Evolutionary conservation across 2,113 vertebrate species (phyloP), one percentile per base, ranked within the genome.

Genomic region (Rhinichthys klamathensis): DNA sequence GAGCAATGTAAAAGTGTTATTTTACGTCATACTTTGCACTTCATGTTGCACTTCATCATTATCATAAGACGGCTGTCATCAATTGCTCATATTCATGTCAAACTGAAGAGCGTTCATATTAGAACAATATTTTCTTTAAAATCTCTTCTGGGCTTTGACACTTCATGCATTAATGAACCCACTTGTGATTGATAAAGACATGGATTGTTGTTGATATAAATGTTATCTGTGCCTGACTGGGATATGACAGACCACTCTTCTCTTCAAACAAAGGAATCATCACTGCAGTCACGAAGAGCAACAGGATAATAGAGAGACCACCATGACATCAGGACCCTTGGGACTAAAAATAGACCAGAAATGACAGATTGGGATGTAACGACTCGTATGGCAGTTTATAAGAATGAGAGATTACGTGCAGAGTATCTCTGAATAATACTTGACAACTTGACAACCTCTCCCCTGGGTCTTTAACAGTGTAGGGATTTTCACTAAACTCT

Each of bases 171-270:
- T 61, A 79, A 60, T 27, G n/a, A 79, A 79, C 6, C 3, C 23
- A 38, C 12, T 10, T 44, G 21, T 4, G 77, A 61, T 25, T 44
- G 77, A 9, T 44, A 4, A 32, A 79, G 54, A 61, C 32, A 38
- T 79, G 75, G 49, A 58, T 23, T 58, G 56, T 60, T 44, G 56
- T 15, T 79, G 56, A 79, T 58, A n/a, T 41, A 56, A 61, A 61
- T 56, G 9, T 79, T 79, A 79, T 61, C 21, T 41, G 76, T 79
- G 76, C 18, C 75, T 78, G 51, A 38, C 18, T 78, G 75, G 51
- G 2, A n/a, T 9, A 44, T 27, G 77, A 44, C 77, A 61, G 56
- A 25, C 58, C 21, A 30, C 30, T 23, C 30, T 7, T 38, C 30
- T 79, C 51, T 56, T 78, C 75, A 13, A 78, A 38, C 30, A n/a